Percentiles rank a stretch among this genome's conserved stretches.
These are phyloP conservation scores for Tragelaphus imberbis DNA, from an alignment of 2,113 vertebrate genomes.

Conservation along the genomic window DNA sequence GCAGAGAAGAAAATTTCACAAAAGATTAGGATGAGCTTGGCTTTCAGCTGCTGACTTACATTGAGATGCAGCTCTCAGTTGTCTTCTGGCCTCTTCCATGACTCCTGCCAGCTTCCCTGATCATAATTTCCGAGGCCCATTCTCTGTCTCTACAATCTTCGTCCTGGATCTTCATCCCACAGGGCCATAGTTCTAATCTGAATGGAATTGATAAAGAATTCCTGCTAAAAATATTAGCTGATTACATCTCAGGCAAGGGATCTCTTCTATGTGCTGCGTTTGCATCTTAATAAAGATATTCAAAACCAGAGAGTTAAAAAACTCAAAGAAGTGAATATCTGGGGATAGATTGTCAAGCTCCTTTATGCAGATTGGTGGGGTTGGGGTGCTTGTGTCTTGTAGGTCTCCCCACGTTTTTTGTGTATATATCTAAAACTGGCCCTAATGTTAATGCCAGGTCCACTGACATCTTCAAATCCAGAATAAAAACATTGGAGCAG, in stretches of 20 bases:
- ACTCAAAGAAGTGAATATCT: background rate
- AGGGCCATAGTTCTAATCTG: background rate
- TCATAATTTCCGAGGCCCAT: background rate
- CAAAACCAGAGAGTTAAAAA: background rate
- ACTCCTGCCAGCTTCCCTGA: background rate
- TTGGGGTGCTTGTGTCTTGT: background rate
- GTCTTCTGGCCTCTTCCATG: background rate
- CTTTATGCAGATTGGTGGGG: background rate
- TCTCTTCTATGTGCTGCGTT: background rate
- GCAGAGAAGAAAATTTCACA: background rate
- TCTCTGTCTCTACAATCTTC: background rate
- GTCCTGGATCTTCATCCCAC: background rate
- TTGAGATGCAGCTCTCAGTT: background rate
- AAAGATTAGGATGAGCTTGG: background rate
- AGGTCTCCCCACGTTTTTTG: background rate
- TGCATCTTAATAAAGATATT: background rate
- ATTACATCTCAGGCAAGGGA: background rate
- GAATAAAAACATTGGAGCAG: background rate
- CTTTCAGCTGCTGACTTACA: background rate
- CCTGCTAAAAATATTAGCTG: background rate
- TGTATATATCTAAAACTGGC: background rate
- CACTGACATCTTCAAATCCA: background rate
- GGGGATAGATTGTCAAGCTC: background rate
- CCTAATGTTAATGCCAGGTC: background rate
- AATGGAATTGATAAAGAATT: background rate